phyloP scores from a whole-genome alignment of 37 sponge, comb jelly and placozoan species.

The Chondrilla cf. caribensis region DNA sequence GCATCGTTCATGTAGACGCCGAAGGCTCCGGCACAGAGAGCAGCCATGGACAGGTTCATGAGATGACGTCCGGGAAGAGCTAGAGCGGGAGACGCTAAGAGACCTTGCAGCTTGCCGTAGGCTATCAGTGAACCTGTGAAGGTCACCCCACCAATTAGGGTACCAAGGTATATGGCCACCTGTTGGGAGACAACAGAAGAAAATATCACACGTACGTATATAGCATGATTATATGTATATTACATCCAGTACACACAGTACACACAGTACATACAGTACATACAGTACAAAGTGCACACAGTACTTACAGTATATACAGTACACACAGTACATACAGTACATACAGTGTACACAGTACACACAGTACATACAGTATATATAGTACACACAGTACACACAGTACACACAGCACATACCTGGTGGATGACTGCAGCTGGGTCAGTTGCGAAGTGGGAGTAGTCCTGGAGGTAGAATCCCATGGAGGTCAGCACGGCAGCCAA shows the following conservation, averaged over 20 bases:
- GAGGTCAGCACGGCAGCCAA: constrained; percentile 90
- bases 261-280: no score
- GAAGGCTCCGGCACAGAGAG: constrained; percentile 69
- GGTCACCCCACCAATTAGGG: constrained; percentile 91
- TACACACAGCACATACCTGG: constrained; percentile 20
- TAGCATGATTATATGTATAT: background rate
- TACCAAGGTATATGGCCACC: constrained; percentile 83
- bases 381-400: no score
- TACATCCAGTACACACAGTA: no score
- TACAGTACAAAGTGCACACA: no score
- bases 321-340: background rate
- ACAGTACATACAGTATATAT: no score
- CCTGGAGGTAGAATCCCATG: constrained; percentile 85
- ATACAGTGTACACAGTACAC: no score
- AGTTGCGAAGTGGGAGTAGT: constrained; percentile 74
- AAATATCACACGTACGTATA: background rate
- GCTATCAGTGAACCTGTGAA: constrained; percentile 93
- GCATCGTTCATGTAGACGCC: constrained; percentile 81
- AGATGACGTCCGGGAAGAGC: constrained; percentile 67
- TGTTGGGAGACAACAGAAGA: constrained; percentile 24
- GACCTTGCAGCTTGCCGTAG: constrained; percentile 89
- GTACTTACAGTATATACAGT: no score
- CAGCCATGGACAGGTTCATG: constrained; percentile 68
- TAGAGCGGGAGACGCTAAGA: constrained; percentile 62
- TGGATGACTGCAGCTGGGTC: constrained; percentile 69